Evolutionary conservation across 1,140 invertebrate genomes (phyloP), one percentile per base, ranked within the genome.

Genomic region (Hycleus cichorii): DNA sequence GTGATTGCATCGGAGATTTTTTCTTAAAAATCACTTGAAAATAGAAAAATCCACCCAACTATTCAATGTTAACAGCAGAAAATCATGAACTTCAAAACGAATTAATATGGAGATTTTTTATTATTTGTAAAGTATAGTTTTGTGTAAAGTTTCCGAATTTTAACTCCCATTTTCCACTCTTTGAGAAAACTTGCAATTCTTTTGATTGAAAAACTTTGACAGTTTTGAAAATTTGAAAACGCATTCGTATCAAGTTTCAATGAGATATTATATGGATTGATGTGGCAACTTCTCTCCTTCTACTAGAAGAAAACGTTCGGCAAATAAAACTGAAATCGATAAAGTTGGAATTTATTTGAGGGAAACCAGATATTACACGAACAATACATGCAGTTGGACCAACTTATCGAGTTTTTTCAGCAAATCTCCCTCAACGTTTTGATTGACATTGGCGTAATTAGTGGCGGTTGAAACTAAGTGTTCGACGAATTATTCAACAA

Each of bases 141-240:
- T 49, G 7, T 59, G 50, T 42, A 58, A 48, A 64, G 47, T 47
- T 59, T 50, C 43, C 56, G 53, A 64, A 64, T 56, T 60, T 62
- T 48, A 60, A 59, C 54, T 18, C 18, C 18, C 18, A 58, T 54
- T 46, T 50, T 56, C 44, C 10, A 53, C 50, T 39, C 57, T 63
- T 57, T 58, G 45, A 47, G 46, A 51, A 57, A 32, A 32, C 32
- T 64, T 64, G 62, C 62, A 59, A 64, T 64, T 57, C 62, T 60
- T 47, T 57, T 59, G 63, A 64, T 64, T 64, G 63, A 62, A 64
- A 64, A 64, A 64, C 60, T 64, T 64, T 58, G 63, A 59, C 60
- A 59, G 55, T 64, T 57, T 56, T 42, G 55, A 46, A 59, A 64
- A 57, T 62, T 64, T 58, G 51, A 56, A 52, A 47, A 59, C 49